A percentile compares a stretch with the other conserved stretches of the same genome.
Evolutionary conservation across 2,113 vertebrate species (phyloP).

Genomic region (Zosterops borbonicus): DNA sequence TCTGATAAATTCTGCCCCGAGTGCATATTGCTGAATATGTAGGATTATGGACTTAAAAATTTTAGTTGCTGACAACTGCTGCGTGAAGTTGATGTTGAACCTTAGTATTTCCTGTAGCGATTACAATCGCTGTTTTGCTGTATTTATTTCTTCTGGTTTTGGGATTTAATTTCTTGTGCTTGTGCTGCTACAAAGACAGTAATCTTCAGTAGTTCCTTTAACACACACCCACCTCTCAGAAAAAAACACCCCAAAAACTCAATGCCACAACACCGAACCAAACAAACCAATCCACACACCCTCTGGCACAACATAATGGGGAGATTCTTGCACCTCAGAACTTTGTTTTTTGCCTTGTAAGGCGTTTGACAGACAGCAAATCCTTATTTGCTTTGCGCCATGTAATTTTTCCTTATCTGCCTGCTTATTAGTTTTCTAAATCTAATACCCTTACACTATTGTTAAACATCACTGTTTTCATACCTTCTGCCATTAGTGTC

Average conservation of each 20-base stretch:
- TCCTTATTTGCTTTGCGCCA: background rate
- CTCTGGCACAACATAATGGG: accelerated
- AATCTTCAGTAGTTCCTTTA: background rate
- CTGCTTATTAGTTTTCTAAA: background rate
- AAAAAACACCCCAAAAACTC: accelerated
- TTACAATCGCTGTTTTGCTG: background rate
- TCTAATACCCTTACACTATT: background rate
- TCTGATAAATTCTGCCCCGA: background rate
- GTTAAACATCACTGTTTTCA: background rate
- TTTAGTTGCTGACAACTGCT: background rate
- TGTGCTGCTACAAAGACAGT: background rate
- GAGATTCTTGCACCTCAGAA: background rate
- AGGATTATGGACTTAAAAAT: background rate
- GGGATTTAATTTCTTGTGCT: background rate
- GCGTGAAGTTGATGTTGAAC: background rate
- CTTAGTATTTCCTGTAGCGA: background rate
- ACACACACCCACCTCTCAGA: too few relatives aligned
- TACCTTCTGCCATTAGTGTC: background rate
- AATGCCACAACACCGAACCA: background rate
- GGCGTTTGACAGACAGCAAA: background rate
- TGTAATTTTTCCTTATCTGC: background rate
- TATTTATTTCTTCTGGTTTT: background rate
- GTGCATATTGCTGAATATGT: background rate
- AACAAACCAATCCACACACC: background rate
- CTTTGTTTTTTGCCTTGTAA: background rate